phyloP scores from a whole-genome alignment of 2,888 invertebrate genomes.

The Torymus auratus region DNA sequence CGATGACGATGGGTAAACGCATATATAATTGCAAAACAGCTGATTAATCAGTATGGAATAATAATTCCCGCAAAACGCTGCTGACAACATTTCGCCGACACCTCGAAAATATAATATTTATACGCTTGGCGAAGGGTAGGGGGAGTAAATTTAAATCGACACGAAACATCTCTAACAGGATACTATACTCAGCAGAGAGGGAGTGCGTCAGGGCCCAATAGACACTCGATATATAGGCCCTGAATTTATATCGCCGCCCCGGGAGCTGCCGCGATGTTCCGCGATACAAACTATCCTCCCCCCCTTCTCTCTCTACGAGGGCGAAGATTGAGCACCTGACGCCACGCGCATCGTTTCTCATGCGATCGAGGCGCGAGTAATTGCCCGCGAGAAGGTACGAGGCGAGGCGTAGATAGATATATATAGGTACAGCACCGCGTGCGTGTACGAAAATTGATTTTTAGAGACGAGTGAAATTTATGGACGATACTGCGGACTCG shows the following conservation, averaged over 20 bases:
- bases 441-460: slow-evolving; percentile 53
- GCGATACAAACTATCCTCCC: slow-evolving; percentile 15
- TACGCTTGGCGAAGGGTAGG: no score
- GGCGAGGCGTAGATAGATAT: slow-evolving; percentile 43
- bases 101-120: no score
- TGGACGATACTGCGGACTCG: slow-evolving; percentile 33
- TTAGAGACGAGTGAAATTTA: slow-evolving; percentile 52
- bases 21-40: no score
- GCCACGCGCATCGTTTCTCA: slow-evolving; percentile 42
- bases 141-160: no score
- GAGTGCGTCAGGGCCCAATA: slow-evolving; percentile 8
- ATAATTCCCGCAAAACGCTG: no score
- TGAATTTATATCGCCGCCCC: slow-evolving; percentile 39
- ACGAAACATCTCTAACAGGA: slow-evolving; percentile 7
- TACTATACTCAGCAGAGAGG: background rate
- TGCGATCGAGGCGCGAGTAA: slow-evolving; percentile 51
- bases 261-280: background rate
- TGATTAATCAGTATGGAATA: no score
- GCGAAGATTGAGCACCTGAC: slow-evolving; percentile 43
- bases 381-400: slow-evolving; percentile 50
- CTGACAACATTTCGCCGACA: no score
- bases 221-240: slow-evolving; percentile 29
- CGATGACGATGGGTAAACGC: no score
- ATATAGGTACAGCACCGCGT: background rate
- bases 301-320: background rate